phyloP scores from a whole-genome alignment of 2,888 invertebrate genomes.

The Drosophila tripunctata region DNA sequence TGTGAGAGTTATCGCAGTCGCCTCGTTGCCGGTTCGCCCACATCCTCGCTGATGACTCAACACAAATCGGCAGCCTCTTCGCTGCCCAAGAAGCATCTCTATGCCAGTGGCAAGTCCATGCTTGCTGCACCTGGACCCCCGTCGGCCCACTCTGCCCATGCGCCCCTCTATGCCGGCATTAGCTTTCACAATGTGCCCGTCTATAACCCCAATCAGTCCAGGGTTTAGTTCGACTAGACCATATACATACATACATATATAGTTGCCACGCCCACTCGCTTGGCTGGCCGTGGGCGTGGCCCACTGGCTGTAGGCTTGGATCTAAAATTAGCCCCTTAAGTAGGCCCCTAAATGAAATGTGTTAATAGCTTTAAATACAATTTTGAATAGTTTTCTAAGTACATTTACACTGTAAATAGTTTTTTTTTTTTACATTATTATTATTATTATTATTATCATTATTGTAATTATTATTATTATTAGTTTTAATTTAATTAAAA shows the following conservation, averaged over 20 bases:
- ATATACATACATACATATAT: background rate
- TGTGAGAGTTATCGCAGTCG: slow-evolving; percentile 83
- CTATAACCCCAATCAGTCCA: slow-evolving; percentile 79
- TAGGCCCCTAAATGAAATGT: slow-evolving; percentile 60
- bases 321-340: slow-evolving; percentile 25
- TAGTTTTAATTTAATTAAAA: slow-evolving; percentile 8
- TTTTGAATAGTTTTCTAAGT: slow-evolving; percentile 32
- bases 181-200: slow-evolving; percentile 84
- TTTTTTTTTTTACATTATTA: slow-evolving; percentile 15
- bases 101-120: slow-evolving; percentile 68
- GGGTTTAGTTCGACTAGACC: slow-evolving; percentile 73
- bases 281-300: no score
- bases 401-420: slow-evolving; percentile 32
- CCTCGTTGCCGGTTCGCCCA: slow-evolving; percentile 74
- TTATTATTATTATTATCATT: slow-evolving; percentile 6
- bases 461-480: slow-evolving; percentile 21
- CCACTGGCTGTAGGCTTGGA: slow-evolving; percentile 44
- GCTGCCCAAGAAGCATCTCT: slow-evolving; percentile 80
- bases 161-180: slow-evolving; percentile 83
- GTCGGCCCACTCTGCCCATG: slow-evolving; percentile 20
- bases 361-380: slow-evolving; percentile 73
- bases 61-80: slow-evolving; percentile 70
- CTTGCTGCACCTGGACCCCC: no score
- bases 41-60: slow-evolving; percentile 77
- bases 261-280: background rate